Base-by-base conservation (phyloP, 2,888 invertebrate genomes). In the Alentia gelatinosa region DNA sequence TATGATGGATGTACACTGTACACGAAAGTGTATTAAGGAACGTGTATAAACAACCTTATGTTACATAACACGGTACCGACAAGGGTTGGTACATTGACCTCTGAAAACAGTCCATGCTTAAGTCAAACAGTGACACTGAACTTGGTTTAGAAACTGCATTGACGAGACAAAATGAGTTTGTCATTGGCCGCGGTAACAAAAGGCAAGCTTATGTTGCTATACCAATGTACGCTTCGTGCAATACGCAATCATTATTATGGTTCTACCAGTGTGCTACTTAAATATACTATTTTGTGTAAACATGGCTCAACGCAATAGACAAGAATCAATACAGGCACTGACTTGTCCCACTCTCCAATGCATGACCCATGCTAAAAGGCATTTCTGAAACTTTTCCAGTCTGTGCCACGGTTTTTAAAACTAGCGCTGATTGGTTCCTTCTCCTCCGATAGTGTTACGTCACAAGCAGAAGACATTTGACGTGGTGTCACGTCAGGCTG, bases 201-300 rank as follows among this genome's bases (percentile, higher is more conserved):
- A 68, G 30, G 39, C 37, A 37, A 37, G 79, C 79, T 35, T 79
- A 37, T 79, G 35, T 79, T 79, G 79, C 79, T 79, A 79, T 79
- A 68, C 68, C 30, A 68, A 26, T 68, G 68, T 68, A 68, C 68
- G 68, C 68, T 68, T 68, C 30, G 68, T 68, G 68, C 68, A 68
- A 68, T 68, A 68, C 68, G 68, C 68, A 68, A 68, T 30, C 4
- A 63, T 30, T 30, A 30, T 37, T 79, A 79, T 79, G 79, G 37
- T 79, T 79, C 79, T 35, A 79, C 79, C 79, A 79, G 37, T 79
- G 79, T 79, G 79, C 79, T 79, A 79, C 79, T 79, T 79, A 79
- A 79, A 79, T 79, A 79, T 12, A 19, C 23, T 79, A 9, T 63
- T 12, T 19, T 39, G 39, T 39, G 79, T 79, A 39, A 37, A 33